phyloP scores from a whole-genome alignment of 92 coral and sea anemone species.

The Epizoanthus rinbou region DNA sequence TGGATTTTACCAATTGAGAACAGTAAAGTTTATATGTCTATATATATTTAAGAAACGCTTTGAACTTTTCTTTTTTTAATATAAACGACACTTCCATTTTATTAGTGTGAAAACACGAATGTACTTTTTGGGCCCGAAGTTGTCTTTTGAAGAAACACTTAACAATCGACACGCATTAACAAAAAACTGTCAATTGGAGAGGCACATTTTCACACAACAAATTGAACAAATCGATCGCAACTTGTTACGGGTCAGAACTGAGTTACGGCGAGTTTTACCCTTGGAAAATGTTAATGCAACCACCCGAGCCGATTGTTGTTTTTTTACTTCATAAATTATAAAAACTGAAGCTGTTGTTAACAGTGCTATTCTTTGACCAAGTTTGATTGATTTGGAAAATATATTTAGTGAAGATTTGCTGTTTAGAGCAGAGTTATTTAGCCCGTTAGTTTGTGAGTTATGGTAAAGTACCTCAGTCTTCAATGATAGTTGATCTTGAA shows the following conservation, averaged over 20 bases:
- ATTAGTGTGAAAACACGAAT: background rate
- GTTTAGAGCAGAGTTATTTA: background rate
- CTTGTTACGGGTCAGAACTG: background rate
- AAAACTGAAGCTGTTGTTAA: background rate
- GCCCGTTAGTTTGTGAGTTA: background rate
- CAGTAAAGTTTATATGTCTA: background rate
- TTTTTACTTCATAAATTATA: background rate
- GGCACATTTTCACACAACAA: background rate
- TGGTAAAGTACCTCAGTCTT: background rate
- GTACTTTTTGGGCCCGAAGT: background rate
- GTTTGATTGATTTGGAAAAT: slow-evolving; percentile 7
- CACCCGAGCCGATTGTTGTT: background rate
- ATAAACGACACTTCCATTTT: background rate
- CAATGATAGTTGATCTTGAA: background rate
- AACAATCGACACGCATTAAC: background rate
- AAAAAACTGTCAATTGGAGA: background rate
- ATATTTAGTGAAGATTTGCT: background rate
- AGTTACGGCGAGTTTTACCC: background rate
- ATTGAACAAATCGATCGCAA: background rate
- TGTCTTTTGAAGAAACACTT: background rate
- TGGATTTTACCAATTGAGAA: background rate
- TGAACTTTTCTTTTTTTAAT: slow-evolving; percentile 13
- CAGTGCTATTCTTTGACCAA: slow-evolving; percentile 3
- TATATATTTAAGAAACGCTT: background rate
- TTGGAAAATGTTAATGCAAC: background rate